phyloP scores from a whole-genome alignment of 2,888 invertebrate genomes.

The Drosophila kokeensis region DNA sequence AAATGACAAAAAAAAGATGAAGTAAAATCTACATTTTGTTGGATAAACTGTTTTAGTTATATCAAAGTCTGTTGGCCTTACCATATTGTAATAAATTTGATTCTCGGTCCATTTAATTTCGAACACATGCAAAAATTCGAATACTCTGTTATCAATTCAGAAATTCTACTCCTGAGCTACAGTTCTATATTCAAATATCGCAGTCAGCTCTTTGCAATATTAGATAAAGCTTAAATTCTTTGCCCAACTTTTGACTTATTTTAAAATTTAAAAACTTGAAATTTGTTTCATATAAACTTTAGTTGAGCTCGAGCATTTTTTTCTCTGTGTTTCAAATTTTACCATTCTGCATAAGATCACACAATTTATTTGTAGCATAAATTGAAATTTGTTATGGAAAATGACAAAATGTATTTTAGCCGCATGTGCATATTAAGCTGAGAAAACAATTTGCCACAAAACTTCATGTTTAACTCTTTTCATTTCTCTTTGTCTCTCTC shows the following conservation, averaged over 20 bases:
- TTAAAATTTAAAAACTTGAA: not conserved
- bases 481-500: not conserved
- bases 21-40: slow-evolving; percentile 38
- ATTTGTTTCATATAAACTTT: not conserved
- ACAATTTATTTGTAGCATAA: slow-evolving; percentile 34
- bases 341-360: not conserved
- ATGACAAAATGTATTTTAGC: slow-evolving; percentile 20
- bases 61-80: slow-evolving; percentile 18
- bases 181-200: not conserved
- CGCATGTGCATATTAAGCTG: slow-evolving; percentile 7
- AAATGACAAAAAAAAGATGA: slow-evolving; percentile 15
- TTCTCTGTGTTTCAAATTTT: not conserved
- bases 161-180: not conserved
- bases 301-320: not conserved
- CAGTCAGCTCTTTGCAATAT: too few relatives aligned
- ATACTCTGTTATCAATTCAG: not conserved
- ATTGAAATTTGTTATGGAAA: slow-evolving; percentile 29
- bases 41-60: slow-evolving; percentile 47
- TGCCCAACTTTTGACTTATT: not conserved
- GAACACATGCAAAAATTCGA: not conserved
- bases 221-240: not conserved
- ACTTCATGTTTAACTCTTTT: slow-evolving; percentile 11
- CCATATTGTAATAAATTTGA: slow-evolving; percentile 38
- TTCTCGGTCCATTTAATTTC: not conserved
- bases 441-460: slow-evolving; percentile 30